Percentiles rank a stretch among this genome's conserved stretches.
Evolutionary conservation across 2,113 vertebrate species (phyloP).

Genomic region (Pao palembangensis): DNA sequence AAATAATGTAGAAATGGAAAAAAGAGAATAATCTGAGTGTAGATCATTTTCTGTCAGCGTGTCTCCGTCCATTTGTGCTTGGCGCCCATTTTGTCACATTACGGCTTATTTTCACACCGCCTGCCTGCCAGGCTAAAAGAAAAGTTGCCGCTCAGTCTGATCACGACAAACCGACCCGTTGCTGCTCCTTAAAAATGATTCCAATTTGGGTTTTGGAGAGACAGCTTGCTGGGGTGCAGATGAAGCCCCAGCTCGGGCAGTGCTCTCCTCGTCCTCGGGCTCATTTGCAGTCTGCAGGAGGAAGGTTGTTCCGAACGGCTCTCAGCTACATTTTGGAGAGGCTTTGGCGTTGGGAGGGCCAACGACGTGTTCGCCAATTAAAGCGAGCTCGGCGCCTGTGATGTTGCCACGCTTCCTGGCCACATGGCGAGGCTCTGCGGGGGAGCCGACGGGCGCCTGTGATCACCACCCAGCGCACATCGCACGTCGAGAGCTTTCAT

Average conservation of each 20-base stretch:
- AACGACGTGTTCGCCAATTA: slow-evolving; percentile 49
- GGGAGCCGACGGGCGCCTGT: slow-evolving; percentile 6
- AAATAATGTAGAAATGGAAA: slow-evolving; percentile 40
- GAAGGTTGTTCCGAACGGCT: slow-evolving; percentile 20
- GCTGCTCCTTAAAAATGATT: slow-evolving; percentile 50
- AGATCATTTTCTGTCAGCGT: slow-evolving; percentile 44
- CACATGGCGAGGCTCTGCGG: slow-evolving; percentile 12
- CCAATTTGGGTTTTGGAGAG: slow-evolving; percentile 50
- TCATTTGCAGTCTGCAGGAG: slow-evolving; percentile 52
- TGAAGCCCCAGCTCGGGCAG: slow-evolving; percentile 40
- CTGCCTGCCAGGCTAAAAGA: slow-evolving; percentile 31
- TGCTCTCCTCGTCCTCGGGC: slow-evolving; percentile 39
- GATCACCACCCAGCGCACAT: slow-evolving; percentile 22
- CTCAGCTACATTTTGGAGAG: slow-evolving; percentile 27
- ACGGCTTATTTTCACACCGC: slow-evolving; percentile 45
- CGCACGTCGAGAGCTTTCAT: slow-evolving; percentile 23
- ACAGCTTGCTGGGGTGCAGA: slow-evolving; percentile 45
- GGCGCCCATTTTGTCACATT: slow-evolving; percentile 51
- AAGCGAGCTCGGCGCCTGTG: slow-evolving; percentile 29
- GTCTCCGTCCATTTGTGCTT: slow-evolving; percentile 31
- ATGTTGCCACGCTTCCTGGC: slow-evolving; percentile 41
- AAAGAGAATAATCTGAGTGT: slow-evolving; percentile 46
- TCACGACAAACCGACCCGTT: slow-evolving; percentile 26
- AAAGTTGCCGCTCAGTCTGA: slow-evolving; percentile 37
- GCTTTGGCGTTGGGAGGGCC: slow-evolving; percentile 26